phyloP scores from a whole-genome alignment of 2,888 invertebrate species.

The Drosophila demipolita region DNA sequence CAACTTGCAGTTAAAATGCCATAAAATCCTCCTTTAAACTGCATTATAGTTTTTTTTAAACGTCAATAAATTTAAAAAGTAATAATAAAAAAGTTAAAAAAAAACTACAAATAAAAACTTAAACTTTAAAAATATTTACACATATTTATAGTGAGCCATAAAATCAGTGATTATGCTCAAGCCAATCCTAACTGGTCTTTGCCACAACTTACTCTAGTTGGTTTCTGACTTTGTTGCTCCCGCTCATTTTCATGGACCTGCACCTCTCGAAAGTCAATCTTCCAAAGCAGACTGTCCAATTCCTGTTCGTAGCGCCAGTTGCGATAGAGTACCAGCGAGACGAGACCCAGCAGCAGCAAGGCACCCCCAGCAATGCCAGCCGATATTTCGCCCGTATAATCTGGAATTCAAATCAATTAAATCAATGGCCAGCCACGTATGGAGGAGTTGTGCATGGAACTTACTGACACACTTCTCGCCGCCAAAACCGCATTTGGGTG shows the following conservation, averaged over 20 bases:
- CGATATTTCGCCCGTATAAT: conserved; percentile 93
- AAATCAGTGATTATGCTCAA: not conserved
- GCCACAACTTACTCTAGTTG: conserved; percentile 78
- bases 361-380: conserved; percentile 92
- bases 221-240: conserved; percentile 84
- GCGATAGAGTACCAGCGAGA: conserved; percentile 92
- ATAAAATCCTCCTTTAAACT: not conserved
- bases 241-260: conserved; percentile 88
- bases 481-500: conserved; percentile 95
- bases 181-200: not conserved
- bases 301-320: conserved; percentile 98
- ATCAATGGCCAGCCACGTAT: not conserved
- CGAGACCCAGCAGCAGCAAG: conserved; percentile 89
- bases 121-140: not conserved
- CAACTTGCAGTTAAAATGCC: not conserved
- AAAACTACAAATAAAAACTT: not conserved
- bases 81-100: not conserved
- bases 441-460: conserved; percentile 82
- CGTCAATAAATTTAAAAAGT: not conserved
- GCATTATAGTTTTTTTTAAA: not conserved
- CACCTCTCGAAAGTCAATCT: conserved; percentile 96
- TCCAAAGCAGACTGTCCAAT: conserved; percentile 96
- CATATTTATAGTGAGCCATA: not conserved
- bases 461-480: conserved; percentile 96
- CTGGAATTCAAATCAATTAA: conserved; percentile 84